These are phyloP conservation scores for Siniperca knerii DNA, from an alignment of 2,113 vertebrate genomes.

Conservation along the genomic window DNA sequence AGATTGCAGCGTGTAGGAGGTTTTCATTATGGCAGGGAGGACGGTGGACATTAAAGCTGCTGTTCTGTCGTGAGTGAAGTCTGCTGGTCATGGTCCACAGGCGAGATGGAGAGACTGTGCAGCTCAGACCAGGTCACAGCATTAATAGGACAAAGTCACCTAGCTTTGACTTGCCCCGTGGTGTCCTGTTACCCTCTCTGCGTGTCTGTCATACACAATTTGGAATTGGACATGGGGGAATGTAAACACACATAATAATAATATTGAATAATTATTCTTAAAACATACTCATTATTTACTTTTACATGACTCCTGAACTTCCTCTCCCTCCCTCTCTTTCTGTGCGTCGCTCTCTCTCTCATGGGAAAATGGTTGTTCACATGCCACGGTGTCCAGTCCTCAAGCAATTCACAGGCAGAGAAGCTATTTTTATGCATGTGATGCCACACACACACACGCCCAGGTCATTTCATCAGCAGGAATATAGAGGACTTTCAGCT, in stretches of 20 bases:
- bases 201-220: constrained; percentile 26
- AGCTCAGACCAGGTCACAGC: constrained; percentile 56
- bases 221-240: background rate
- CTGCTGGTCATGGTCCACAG: constrained; percentile 36
- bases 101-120: constrained; percentile 25
- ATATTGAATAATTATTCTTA: constrained; percentile 26
- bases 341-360: background rate
- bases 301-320: constrained; percentile 49
- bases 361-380: constrained; percentile 66
- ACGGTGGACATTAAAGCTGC: constrained; percentile 30
- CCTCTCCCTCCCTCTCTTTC: background rate
- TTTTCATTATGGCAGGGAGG: constrained; percentile 21
- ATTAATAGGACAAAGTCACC: constrained; percentile 62
- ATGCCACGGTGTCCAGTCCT: constrained; percentile 54
- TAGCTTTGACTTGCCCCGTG: constrained; percentile 42
- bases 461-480: constrained; percentile 39
- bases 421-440: constrained; percentile 71
- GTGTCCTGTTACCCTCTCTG: constrained; percentile 25
- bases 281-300: constrained; percentile 57
- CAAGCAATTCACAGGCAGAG: constrained; percentile 60
- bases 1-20: constrained; percentile 7
- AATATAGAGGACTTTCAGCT: constrained; percentile 26
- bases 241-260: constrained; percentile 40
- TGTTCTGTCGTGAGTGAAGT: constrained; percentile 34
- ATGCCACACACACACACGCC: constrained; percentile 25